A percentile compares a stretch with the other conserved stretches of the same genome.
phyloP scores from a whole-genome alignment of 2,113 vertebrate species.

The Coregonus clupeaformis region DNA sequence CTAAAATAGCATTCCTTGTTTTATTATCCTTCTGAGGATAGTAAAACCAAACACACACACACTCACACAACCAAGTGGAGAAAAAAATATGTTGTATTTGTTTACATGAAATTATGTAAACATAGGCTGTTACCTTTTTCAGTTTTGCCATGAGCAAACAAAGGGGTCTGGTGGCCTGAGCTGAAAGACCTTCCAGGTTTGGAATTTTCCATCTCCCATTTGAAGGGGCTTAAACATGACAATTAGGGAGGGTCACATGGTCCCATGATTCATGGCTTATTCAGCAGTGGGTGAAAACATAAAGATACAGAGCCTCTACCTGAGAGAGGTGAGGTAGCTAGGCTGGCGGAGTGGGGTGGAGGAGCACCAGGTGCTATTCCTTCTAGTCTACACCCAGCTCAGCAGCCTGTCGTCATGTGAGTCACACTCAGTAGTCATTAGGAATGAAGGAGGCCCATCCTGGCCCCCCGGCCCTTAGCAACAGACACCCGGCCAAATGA shows the following conservation, averaged over 20 bases:
- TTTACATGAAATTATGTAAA: slow-evolving; percentile 62
- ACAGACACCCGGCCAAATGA: slow-evolving; percentile 66
- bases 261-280: slow-evolving; percentile 53
- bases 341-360: slow-evolving; percentile 12
- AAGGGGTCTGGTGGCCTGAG: slow-evolving; percentile 56
- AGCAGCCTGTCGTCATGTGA: slow-evolving; percentile 63
- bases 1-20: too few relatives aligned
- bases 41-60: background rate
- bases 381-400: background rate
- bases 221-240: slow-evolving; percentile 63
- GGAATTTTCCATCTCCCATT: slow-evolving; percentile 67
- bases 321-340: slow-evolving; percentile 14
- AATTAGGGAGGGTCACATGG: slow-evolving; percentile 61
- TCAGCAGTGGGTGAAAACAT: slow-evolving; percentile 45
- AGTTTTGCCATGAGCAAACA: slow-evolving; percentile 59
- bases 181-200: slow-evolving; percentile 53
- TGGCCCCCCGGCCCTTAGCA: slow-evolving; percentile 62
- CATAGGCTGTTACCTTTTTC: slow-evolving; percentile 65
- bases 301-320: slow-evolving; percentile 18
- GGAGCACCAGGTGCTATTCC: slow-evolving; percentile 62
- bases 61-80: slow-evolving; percentile 12
- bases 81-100: slow-evolving; percentile 34
- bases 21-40: too few relatives aligned
- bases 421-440: slow-evolving; percentile 69
- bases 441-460: slow-evolving; percentile 60